Evolutionary conservation across 2,797 vertebrate species (phyloP).

Genomic region (Platyrinchus mystaceus): DNA sequence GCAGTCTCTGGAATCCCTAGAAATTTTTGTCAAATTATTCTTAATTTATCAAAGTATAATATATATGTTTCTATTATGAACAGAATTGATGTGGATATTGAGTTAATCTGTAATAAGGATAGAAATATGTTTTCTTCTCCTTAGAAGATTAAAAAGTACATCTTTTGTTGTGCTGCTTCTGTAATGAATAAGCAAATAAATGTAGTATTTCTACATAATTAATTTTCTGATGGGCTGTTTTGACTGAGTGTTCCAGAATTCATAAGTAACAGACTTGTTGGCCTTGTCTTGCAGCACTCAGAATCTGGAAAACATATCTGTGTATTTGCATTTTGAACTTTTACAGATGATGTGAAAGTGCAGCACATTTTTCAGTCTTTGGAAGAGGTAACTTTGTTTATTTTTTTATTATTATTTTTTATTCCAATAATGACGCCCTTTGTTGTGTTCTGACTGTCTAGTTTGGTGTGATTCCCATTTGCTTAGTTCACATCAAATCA

Average conservation of each 20-base stretch:
- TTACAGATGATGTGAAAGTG: background rate
- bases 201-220: background rate
- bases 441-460: background rate
- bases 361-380: background rate
- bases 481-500: background rate
- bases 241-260: background rate
- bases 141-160: background rate
- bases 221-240: background rate
- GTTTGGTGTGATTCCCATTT: background rate
- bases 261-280: background rate
- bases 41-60: background rate
- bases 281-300: background rate
- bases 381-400: background rate
- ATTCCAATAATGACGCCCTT: background rate
- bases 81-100: background rate
- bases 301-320: background rate
- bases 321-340: background rate
- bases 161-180: background rate
- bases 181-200: background rate
- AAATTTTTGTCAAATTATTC: background rate
- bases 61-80: background rate
- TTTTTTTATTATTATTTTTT: background rate
- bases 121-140: background rate
- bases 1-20: background rate
- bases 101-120: background rate